Percentiles rank a stretch among this genome's conserved stretches.
Evolutionary conservation across 2,113 vertebrate species (phyloP).

Genomic region (Mustela lutreola): DNA sequence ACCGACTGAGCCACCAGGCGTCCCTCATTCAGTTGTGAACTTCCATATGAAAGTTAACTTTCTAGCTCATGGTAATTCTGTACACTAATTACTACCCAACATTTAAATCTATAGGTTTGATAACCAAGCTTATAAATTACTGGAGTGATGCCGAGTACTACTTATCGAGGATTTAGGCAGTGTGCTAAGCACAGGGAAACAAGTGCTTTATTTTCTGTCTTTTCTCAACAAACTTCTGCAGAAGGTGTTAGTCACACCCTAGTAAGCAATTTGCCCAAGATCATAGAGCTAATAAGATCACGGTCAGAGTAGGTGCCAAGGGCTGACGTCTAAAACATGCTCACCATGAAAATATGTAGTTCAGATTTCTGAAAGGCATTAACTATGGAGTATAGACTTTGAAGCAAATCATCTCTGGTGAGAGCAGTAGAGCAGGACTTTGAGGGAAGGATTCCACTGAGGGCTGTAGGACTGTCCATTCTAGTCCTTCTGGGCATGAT

Average conservation of each 20-base stretch:
- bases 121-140: background rate
- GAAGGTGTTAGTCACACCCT: background rate
- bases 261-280: background rate
- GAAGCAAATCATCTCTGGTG: background rate
- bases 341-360: background rate
- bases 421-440: background rate
- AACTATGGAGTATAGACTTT: background rate
- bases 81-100: background rate
- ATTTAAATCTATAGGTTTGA: constrained; percentile 9
- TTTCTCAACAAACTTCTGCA: background rate
- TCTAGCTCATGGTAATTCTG: background rate
- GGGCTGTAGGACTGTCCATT: background rate
- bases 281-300: background rate
- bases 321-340: background rate
- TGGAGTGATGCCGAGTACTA: background rate
- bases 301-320: background rate
- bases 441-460: background rate
- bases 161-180: background rate
- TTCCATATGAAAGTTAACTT: background rate
- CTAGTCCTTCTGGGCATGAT: background rate
- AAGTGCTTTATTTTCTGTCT: background rate
- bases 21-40: background rate
- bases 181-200: background rate
- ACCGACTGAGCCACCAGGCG: background rate
- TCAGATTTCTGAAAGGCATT: background rate